A percentile compares a stretch with the other conserved stretches of the same genome.
Conservation (phyloP, 1,140 invertebrate genomes). For the Brachionus paranguensis region DNA sequence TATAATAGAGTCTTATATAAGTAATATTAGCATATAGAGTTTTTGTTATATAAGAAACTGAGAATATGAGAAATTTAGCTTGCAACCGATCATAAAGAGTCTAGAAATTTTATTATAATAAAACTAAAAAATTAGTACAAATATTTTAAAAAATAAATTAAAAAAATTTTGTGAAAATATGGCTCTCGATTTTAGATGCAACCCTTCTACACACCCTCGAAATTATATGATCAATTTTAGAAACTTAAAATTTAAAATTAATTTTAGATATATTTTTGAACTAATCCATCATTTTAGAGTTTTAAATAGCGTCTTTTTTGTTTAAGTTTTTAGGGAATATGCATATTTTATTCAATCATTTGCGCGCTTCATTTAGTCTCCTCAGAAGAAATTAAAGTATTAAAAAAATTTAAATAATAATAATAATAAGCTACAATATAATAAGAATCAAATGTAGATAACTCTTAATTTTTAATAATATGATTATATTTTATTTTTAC, state of each 20-base stretch:
- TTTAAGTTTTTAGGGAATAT: no score
- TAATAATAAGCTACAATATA: no score
- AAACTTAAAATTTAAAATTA: neutral
- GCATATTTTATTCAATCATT: no score
- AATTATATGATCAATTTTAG: neutral
- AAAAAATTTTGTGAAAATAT: neutral
- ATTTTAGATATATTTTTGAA: no score
- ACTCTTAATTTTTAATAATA: no score
- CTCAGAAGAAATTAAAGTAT: no score
- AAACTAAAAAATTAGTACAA: neutral
- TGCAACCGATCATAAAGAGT: neutral
- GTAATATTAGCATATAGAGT: neutral
- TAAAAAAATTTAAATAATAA: no score
- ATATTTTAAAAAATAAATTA: neutral
- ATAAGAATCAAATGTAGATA: no score
- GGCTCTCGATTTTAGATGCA: neutral
- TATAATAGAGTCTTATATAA: neutral
- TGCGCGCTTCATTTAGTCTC: no score
- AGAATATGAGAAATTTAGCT: neutral
- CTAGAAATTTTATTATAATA: neutral
- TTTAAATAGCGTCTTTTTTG: no score
- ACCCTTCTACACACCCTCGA: neutral
- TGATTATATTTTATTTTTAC: no score
- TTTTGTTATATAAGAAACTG: neutral
- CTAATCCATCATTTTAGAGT: no score